Conservation (phyloP, 1,140 invertebrate genomes). For the Drosophila kohkoa region DNA sequence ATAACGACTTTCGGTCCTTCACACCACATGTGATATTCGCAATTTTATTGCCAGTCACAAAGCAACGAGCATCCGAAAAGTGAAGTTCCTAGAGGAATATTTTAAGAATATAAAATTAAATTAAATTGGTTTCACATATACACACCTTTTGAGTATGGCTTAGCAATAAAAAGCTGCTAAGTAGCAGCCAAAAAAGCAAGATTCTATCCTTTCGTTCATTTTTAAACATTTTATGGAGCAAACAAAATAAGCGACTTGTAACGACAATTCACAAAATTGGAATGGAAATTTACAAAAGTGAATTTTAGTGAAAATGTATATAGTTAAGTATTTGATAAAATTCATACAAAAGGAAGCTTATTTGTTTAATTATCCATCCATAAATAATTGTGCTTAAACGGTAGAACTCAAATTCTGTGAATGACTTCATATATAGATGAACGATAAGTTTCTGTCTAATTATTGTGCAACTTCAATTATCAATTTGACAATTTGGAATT, state of each 20-base stretch:
- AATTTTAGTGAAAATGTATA: background rate
- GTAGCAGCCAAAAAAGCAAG: background rate
- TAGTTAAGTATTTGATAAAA: background rate
- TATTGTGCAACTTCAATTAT: background rate
- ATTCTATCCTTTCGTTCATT: background rate
- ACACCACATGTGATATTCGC: background rate
- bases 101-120: no score
- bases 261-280: background rate
- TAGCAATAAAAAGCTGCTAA: background rate
- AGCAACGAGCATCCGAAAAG: background rate
- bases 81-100: background rate
- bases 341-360: background rate
- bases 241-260: background rate
- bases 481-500: background rate
- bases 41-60: background rate
- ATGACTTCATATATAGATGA: background rate
- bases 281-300: no score
- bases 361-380: background rate
- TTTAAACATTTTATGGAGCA: background rate
- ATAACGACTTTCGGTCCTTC: background rate
- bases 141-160: background rate
- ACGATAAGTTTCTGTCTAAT: background rate
- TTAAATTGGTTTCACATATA: background rate
- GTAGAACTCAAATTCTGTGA: background rate
- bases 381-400: slow-evolving; percentile 8